These are phyloP conservation scores for Corydoras maculifer DNA, from an alignment of 2,113 vertebrate genomes.

Conservation along the genomic window DNA sequence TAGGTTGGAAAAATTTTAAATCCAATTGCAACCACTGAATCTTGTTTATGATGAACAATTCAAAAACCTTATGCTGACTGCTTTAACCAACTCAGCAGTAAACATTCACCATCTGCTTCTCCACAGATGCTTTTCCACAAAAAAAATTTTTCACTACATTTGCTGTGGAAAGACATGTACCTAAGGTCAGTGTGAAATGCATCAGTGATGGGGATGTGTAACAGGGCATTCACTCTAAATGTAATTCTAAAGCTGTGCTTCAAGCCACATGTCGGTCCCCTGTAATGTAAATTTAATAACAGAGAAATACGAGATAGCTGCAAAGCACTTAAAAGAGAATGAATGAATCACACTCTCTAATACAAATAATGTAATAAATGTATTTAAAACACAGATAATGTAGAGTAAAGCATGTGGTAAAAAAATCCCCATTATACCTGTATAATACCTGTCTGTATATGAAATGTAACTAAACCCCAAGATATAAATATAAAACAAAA, in stretches of 20 bases:
- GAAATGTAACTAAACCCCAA: background rate
- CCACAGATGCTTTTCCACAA: background rate
- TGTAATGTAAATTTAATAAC: constrained; percentile 22
- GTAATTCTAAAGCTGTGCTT: constrained; percentile 21
- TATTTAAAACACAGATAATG: background rate
- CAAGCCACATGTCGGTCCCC: constrained; percentile 5
- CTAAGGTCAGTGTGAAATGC: background rate
- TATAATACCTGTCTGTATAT: background rate
- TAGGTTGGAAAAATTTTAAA: constrained; percentile 19
- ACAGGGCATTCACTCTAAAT: constrained; percentile 26
- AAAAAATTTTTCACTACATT: background rate
- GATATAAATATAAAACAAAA: background rate
- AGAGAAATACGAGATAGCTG: background rate
- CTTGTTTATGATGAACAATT: background rate
- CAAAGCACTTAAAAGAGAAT: constrained; percentile 25
- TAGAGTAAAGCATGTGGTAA: background rate
- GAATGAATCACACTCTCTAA: constrained; percentile 8
- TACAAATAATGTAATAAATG: constrained; percentile 2
- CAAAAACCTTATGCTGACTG: background rate
- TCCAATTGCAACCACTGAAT: constrained; percentile 2
- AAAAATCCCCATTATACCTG: background rate
- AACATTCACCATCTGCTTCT: background rate
- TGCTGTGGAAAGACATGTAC: background rate
- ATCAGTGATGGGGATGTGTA: constrained; percentile 1
- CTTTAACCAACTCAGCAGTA: background rate